Percentiles rank a stretch among this genome's conserved stretches.
Conservation (phyloP, 2,888 invertebrate species). For the Helobdella robusta region DNA sequence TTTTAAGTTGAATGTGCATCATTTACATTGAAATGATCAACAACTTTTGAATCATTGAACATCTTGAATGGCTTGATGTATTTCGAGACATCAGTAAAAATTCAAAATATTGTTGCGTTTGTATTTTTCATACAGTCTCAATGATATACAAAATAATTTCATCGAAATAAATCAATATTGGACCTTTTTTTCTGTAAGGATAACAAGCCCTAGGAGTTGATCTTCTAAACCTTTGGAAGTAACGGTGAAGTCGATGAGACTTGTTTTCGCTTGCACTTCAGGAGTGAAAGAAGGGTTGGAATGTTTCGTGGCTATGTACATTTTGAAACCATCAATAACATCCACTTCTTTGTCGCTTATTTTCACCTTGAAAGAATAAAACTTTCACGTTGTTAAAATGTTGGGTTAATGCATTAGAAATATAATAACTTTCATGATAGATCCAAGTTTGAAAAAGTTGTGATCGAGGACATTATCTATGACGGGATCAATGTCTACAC, state of each 20-base stretch:
- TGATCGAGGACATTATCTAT: conserved; percentile 92
- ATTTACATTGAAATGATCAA: no score
- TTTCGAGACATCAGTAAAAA: no score
- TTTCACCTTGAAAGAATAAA: conserved; percentile 41
- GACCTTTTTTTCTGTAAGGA: conserved; percentile 80
- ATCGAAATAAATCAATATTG: background rate
- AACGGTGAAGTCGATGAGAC: conserved; percentile 93
- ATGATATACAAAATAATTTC: no score
- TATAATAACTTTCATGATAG: conserved; percentile 28
- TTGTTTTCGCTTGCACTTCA: conserved; percentile 88
- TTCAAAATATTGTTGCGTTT: no score
- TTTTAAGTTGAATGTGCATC: background rate
- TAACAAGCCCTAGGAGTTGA: conserved; percentile 79
- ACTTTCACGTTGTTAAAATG: background rate
- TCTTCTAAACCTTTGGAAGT: conserved; percentile 92
- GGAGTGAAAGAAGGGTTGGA: conserved; percentile 94
- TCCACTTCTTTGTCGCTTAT: conserved; percentile 82
- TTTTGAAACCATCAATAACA: conserved; percentile 85
- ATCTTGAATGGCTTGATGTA: no score
- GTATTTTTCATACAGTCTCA: no score
- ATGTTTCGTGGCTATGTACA: conserved; percentile 89
- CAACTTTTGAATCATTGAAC: no score
- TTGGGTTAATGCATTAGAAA: background rate
- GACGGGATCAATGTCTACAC: conserved; percentile 86
- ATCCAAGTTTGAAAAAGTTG: conserved; percentile 89